phyloP scores from a whole-genome alignment of 2,797 vertebrate species.

The Anguilla pacifica region DNA sequence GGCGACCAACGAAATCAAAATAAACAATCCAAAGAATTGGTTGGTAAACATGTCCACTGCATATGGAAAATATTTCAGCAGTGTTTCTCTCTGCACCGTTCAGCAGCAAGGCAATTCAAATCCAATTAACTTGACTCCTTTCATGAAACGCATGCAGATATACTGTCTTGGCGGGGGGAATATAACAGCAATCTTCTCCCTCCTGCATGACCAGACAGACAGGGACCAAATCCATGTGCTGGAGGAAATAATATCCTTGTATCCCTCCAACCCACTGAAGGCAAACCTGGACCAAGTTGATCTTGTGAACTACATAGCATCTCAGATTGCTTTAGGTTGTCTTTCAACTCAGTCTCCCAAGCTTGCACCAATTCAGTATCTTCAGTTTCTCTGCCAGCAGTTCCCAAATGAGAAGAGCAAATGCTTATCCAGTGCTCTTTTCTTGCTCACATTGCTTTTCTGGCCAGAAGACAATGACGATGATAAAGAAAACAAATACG shows the following conservation, averaged over 20 bases:
- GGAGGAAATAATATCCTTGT: conserved; percentile 62
- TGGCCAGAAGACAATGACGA: conserved; percentile 69
- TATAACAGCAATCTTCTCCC: conserved; percentile 62
- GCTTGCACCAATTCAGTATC: conserved; percentile 48
- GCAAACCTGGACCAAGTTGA: conserved; percentile 57
- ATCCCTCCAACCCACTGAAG: conserved; percentile 43
- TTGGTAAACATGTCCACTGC: conserved; percentile 54
- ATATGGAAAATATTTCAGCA: conserved; percentile 63
- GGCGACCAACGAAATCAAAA: conserved; percentile 55
- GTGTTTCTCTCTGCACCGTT: background rate
- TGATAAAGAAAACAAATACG: conserved; percentile 44
- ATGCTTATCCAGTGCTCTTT: conserved; percentile 59
- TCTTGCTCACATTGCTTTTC: conserved; percentile 69
- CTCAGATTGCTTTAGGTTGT: conserved; percentile 68
- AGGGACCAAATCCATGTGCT: conserved; percentile 51
- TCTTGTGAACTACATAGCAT: conserved; percentile 64
- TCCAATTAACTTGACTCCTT: conserved; percentile 25
- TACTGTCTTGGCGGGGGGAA: conserved; percentile 68
- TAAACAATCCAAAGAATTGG: conserved; percentile 65
- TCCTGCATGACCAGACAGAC: conserved; percentile 56
- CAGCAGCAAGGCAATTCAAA: rapidly evolving
- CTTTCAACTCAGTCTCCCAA: conserved; percentile 61
- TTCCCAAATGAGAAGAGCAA: conserved; percentile 51
- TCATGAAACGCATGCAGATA: conserved; percentile 60
- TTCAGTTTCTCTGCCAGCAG: conserved; percentile 57